phyloP scores from a whole-genome alignment of 2,888 invertebrate species.

The Dendrolimus pini region DNA sequence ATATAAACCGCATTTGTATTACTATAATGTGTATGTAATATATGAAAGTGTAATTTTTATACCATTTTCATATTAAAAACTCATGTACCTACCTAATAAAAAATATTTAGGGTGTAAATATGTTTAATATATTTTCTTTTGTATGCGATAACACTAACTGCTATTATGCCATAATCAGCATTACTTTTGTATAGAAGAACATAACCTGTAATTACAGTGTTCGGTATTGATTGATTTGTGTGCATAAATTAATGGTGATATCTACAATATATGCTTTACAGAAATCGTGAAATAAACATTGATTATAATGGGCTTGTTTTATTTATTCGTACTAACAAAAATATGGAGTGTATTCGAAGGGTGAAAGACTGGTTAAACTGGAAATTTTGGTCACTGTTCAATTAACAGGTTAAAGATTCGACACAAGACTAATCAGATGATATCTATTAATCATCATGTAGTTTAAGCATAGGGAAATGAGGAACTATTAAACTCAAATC shows the following conservation, averaged over 20 bases:
- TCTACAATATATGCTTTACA: slow-evolving; percentile 76
- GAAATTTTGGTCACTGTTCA: too few species aligned
- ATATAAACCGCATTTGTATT: slow-evolving; percentile 69
- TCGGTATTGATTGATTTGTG: slow-evolving; percentile 69
- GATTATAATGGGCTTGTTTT: slow-evolving; percentile 42
- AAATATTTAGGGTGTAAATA: slow-evolving; percentile 67
- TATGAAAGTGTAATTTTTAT: slow-evolving; percentile 75
- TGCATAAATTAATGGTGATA: slow-evolving; percentile 75
- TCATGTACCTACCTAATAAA: slow-evolving; percentile 74
- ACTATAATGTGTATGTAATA: slow-evolving; percentile 61
- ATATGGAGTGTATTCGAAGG: too few species aligned
- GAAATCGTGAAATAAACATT: slow-evolving; percentile 73
- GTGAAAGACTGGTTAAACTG: too few species aligned
- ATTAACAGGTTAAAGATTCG: too few species aligned
- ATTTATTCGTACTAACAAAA: neutral
- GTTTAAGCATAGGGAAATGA: too few species aligned
- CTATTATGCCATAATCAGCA: slow-evolving; percentile 58
- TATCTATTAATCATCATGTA: too few species aligned
- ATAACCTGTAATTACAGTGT: slow-evolving; percentile 58
- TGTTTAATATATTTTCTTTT: slow-evolving; percentile 68
- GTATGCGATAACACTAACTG: slow-evolving; percentile 69
- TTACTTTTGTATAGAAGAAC: slow-evolving; percentile 68
- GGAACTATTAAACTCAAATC: too few species aligned
- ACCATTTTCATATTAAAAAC: slow-evolving; percentile 73
- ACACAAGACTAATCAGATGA: too few species aligned